Percentiles rank a stretch among this genome's conserved stretches.
Evolutionary conservation across 1,140 invertebrate genomes (phyloP).

Genomic region (Parapsyche elsis): DNA sequence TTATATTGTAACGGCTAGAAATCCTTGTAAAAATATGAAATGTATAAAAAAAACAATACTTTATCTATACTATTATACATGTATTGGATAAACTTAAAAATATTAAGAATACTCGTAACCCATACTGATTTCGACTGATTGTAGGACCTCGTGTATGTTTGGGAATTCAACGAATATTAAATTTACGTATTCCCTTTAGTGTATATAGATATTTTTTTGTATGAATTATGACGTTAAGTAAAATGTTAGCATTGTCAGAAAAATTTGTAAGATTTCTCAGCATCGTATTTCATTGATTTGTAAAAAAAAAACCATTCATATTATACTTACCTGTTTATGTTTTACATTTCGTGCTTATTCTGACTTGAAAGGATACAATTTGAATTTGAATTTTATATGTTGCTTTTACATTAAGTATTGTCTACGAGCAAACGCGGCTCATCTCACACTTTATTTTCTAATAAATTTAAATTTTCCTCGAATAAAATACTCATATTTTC

Average conservation of each 20-base stretch:
- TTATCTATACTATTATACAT: no score
- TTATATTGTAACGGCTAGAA: background rate
- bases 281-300: background rate
- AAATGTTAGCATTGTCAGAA: background rate
- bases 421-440: no score
- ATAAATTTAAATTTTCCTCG: background rate
- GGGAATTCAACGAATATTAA: conserved; percentile 10
- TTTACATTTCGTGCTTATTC: no score
- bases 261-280: background rate
- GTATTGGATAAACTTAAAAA: no score
- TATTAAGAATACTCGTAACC: no score
- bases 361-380: no score
- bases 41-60: background rate
- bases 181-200: conserved; percentile 5
- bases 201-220: conserved; percentile 25
- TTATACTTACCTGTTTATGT: no score
- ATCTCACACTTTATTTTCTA: background rate
- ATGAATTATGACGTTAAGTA: background rate
- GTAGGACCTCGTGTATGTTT: conserved; percentile 1
- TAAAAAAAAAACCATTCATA: no score
- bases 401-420: no score
- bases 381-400: no score
- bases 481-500: background rate
- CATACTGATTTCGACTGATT: conserved; percentile 9
- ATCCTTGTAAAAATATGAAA: conserved; percentile 5